Percentiles rank a stretch among this genome's conserved stretches.
Conservation (phyloP, 2,888 invertebrate species). For the Drosophila nigritarsus region DNA sequence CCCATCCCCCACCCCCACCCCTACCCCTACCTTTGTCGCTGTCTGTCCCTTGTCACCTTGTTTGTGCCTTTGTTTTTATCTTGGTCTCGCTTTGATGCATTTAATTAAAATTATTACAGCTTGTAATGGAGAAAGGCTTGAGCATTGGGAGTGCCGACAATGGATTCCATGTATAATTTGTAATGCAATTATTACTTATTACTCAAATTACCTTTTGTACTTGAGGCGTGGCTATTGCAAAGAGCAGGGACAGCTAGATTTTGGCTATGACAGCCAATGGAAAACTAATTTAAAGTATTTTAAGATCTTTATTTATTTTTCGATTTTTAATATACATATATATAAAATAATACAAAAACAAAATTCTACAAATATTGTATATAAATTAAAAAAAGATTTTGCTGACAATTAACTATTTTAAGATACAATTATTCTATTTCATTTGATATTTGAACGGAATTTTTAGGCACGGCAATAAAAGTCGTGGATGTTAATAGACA, state of each 20-base stretch:
- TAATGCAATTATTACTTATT: constrained; percentile 25
- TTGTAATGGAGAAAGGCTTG: constrained; percentile 35
- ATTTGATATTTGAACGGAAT: neutral
- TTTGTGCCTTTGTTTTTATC: constrained; percentile 45
- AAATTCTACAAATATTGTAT: neutral
- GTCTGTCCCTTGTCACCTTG: constrained; percentile 27
- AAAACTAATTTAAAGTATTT: neutral
- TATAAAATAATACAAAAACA: too few species aligned
- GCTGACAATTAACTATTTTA: neutral
- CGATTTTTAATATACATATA: too few species aligned
- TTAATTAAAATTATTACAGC: constrained; percentile 70
- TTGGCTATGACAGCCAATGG: neutral
- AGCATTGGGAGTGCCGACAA: constrained; percentile 42
- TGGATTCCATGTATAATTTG: constrained; percentile 18
- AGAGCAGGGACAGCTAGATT: neutral
- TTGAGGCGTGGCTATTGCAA: neutral
- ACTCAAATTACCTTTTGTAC: constrained; percentile 1
- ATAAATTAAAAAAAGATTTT: neutral
- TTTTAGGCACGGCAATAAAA: neutral
- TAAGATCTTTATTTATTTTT: neutral
- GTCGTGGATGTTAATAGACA: neutral
- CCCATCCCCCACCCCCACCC: neutral
- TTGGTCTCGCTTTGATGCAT: constrained; percentile 57
- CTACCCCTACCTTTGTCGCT: neutral
- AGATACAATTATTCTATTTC: neutral